phyloP scores from a whole-genome alignment of 92 coral and sea anemone genomes.

The Heteractis magnifica region DNA sequence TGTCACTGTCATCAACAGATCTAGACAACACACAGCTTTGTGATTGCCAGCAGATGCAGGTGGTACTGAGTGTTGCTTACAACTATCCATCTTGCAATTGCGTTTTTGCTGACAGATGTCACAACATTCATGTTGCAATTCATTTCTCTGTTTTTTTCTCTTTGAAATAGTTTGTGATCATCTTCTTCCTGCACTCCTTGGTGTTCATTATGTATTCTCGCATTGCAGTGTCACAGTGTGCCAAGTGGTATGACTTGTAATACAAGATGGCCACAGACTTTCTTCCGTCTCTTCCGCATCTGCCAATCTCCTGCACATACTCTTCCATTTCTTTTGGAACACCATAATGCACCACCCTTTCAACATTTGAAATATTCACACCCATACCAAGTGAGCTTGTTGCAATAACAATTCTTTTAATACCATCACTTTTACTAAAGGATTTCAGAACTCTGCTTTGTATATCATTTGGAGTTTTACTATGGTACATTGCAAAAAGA shows the following conservation, averaged over 20 bases:
- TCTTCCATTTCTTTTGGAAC: slow-evolving; percentile 49
- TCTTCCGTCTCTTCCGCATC: slow-evolving; percentile 56
- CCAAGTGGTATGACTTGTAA: slow-evolving; percentile 47
- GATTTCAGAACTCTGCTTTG: slow-evolving; percentile 31
- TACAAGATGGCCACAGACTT: slow-evolving; percentile 28
- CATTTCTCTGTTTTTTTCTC: slow-evolving; percentile 26
- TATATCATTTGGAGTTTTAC: slow-evolving; percentile 48
- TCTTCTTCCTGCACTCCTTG: slow-evolving; percentile 32
- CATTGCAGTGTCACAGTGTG: slow-evolving; percentile 56
- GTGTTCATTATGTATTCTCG: slow-evolving; percentile 36
- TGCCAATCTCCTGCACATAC: slow-evolving; percentile 58
- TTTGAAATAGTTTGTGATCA: slow-evolving; percentile 22
- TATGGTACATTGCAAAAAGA: slow-evolving; percentile 57
- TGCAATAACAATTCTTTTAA: slow-evolving; percentile 45
- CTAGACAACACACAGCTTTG: slow-evolving; percentile 8
- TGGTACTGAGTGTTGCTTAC: slow-evolving; percentile 1
- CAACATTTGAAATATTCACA: slow-evolving; percentile 48
- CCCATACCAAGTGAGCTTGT: slow-evolving; percentile 70
- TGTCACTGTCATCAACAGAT: slow-evolving; percentile 30
- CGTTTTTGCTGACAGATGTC: slow-evolving; percentile 39
- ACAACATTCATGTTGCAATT: slow-evolving; percentile 48
- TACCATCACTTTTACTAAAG: slow-evolving; percentile 18
- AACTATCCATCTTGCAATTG: slow-evolving; percentile 26
- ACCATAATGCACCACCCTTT: slow-evolving; percentile 48
- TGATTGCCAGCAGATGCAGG: neutral